phyloP scores from a whole-genome alignment of 2,888 invertebrate species.

The Tinea trinotella region DNA sequence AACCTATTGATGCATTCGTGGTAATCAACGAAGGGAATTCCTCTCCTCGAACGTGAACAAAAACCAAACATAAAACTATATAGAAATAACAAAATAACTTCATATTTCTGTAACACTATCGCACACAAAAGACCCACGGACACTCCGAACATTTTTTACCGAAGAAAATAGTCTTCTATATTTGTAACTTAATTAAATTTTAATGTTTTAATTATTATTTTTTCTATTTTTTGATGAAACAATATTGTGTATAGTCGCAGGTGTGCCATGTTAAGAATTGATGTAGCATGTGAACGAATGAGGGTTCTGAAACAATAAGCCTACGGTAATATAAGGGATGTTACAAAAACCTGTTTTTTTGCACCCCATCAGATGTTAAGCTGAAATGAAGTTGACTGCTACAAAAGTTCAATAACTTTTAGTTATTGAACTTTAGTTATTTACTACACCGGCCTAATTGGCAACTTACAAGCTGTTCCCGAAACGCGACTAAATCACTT shows the following conservation, averaged over 20 bases:
- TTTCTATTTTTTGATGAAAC: background rate
- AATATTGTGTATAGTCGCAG: constrained; percentile 25
- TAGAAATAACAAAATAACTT: constrained; percentile 33
- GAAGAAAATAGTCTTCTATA: constrained; percentile 19
- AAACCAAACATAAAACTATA: constrained; percentile 29
- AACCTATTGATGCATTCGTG: constrained; percentile 83
- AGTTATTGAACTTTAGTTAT: no score
- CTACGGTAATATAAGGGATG: background rate
- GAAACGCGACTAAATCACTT: no score
- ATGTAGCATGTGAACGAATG: constrained; percentile 26
- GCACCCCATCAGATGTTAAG: no score
- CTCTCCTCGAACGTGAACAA: constrained; percentile 46
- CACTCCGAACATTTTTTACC: constrained; percentile 46
- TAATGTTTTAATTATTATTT: constrained; percentile 5
- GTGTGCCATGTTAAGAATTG: constrained; percentile 48
- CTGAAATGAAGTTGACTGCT: no score
- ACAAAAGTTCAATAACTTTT: no score
- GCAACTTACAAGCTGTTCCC: no score
- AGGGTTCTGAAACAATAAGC: background rate
- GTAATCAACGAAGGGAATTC: constrained; percentile 81
- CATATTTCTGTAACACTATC: constrained; percentile 35
- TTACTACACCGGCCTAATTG: no score
- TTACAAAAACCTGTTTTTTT: background rate
- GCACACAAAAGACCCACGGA: constrained; percentile 20
- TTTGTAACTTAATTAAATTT: background rate